Percentiles rank a stretch among this genome's conserved stretches.
Conservation (phyloP, 2,113 vertebrate genomes). For the Xiphophorus hellerii region DNA sequence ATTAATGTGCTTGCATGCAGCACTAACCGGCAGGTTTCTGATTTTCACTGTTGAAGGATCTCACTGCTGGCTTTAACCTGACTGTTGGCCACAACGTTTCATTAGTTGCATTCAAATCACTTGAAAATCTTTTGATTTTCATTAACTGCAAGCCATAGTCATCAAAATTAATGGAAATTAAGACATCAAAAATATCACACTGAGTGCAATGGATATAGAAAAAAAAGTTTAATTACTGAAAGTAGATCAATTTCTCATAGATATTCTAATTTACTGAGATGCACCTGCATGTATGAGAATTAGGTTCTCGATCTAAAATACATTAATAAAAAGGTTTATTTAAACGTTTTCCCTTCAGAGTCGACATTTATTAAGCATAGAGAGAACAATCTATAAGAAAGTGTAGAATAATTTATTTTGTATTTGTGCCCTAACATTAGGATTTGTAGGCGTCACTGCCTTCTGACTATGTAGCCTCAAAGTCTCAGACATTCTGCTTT, state of each 20-base stretch:
- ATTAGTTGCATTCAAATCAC: not conserved
- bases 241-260: not conserved
- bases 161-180: not conserved
- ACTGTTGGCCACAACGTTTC: not conserved
- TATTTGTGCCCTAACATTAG: conserved; percentile 69
- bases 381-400: conserved; percentile 71
- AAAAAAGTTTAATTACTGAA: not conserved
- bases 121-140: not conserved
- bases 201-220: not conserved
- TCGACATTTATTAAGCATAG: conserved; percentile 58
- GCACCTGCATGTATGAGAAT: conserved; percentile 37
- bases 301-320: conserved; percentile 70
- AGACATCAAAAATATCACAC: not conserved
- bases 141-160: not conserved
- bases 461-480: conserved; percentile 74
- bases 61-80: not conserved
- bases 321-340: conserved; percentile 33
- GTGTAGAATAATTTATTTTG: conserved; percentile 77
- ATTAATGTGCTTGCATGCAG: not conserved
- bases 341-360: conserved; percentile 62
- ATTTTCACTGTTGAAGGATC: not conserved
- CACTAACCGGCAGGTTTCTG: not conserved
- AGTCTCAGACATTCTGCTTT: conserved; percentile 59
- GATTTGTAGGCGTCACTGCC: conserved; percentile 70
- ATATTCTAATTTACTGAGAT: not conserved